Conservation (phyloP, 2,797 vertebrate genomes). For the Paramormyrops hopkinsi region DNA sequence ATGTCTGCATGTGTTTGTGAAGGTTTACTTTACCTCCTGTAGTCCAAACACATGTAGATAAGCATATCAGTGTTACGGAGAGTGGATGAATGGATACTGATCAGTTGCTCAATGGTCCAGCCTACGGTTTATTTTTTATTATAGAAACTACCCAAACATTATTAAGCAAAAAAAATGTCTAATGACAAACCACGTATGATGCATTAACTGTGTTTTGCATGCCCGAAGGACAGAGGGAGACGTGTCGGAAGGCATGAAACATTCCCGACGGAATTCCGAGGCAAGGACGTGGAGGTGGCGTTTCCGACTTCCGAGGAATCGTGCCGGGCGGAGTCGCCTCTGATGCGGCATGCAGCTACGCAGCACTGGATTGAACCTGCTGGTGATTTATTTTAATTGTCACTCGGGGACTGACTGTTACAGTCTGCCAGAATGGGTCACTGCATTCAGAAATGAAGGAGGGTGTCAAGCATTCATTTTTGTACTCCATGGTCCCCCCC, state of each 20-base stretch:
- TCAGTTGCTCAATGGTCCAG: not conserved
- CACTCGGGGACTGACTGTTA: constrained; percentile 63
- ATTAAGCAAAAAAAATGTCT: not conserved
- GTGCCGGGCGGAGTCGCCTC: constrained; percentile 51
- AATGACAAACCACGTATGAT: not conserved
- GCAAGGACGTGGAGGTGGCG: constrained; percentile 28
- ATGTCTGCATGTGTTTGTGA: not conserved
- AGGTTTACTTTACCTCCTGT: not conserved
- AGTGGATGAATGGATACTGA: not conserved
- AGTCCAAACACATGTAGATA: not conserved
- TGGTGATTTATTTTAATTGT: constrained; percentile 75
- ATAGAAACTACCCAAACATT: not conserved
- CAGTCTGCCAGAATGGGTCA: constrained; percentile 59
- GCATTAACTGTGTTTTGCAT: not conserved
- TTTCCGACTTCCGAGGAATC: constrained; percentile 46
- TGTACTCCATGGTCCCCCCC: constrained; percentile 47
- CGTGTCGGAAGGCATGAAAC: not conserved
- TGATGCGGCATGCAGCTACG: constrained; percentile 62
- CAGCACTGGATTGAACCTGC: constrained; percentile 49
- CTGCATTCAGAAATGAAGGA: constrained; percentile 61
- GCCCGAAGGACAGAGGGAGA: not conserved
- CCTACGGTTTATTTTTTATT: not conserved
- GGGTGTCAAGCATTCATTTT: constrained; percentile 56
- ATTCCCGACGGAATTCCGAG: constrained; percentile 5
- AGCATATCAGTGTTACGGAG: not conserved